Evolutionary conservation across 2,888 invertebrate genomes (phyloP), one percentile per base, ranked within the genome.

Genomic region (Phymatocera aterrima): DNA sequence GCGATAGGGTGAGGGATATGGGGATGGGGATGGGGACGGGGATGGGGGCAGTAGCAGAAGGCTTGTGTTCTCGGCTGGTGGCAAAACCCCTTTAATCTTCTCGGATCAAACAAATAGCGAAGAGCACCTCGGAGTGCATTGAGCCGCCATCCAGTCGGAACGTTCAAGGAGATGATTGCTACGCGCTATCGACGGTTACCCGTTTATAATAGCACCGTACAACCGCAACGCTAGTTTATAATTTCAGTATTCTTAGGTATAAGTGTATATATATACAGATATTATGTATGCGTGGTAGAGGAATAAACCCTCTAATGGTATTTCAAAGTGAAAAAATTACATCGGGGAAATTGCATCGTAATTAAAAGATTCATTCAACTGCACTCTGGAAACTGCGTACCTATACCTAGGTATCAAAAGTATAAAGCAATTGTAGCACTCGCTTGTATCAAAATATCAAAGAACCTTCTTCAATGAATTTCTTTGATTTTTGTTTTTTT

Each of bases 301-400:
- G n/a, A 72, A 72, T 51, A 72, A 72, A 72, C 48, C 43, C 72
- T 72, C 51, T 89, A 88, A 89, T 87, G 87, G 88, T 87, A 85
- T 89, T 88, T 89, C 88, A 89, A 89, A 89, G 87, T 84, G 83
- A 80, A 81, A 82, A 79, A 80, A 80, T 81, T 82, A 84, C 85
- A 86, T 87, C 86, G 87, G 83, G 87, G 88, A 90, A 90, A 89
- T 90, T 89, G 87, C 89, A 89, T 89, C 87, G 90, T 90, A 90
- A 90, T 90, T 90, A 89, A 90, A 88, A 87, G 34, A 81, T 79
- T 79, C 80, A 77, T 81, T 81, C 78, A 78, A 80, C 75, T n/a
- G 31, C 61, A 51, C 57, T 54, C 8, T 6, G 18, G 21, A 12
- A 72, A n/a, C 18, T 8, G n/a, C 8, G 2, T 21, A 8, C 34